Conservation (phyloP, 2,797 vertebrate genomes). For the Meriones psammophilus region DNA sequence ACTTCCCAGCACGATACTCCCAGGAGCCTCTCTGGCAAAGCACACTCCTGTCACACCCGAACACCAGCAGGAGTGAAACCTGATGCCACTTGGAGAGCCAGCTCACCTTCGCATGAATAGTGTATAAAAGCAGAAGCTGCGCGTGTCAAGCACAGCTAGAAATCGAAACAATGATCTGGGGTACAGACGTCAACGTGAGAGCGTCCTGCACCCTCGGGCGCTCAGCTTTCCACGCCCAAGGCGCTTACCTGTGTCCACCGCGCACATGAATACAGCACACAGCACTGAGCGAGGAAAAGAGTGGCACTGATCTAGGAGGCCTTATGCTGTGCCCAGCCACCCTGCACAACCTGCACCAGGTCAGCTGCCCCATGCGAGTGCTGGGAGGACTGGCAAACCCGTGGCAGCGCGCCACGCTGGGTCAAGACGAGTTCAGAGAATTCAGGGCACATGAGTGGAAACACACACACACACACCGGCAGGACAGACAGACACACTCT, state of each 20-base stretch:
- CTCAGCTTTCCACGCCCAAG: too few relatives aligned
- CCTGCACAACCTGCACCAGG: neutral
- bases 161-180: neutral
- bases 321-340: neutral
- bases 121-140: neutral
- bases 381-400: neutral
- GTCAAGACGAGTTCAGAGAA: too few relatives aligned
- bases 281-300: neutral
- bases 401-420: accelerated
- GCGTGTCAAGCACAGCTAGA: neutral
- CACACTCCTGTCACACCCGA: neutral
- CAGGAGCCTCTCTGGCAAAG: neutral
- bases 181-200: neutral
- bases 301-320: too few relatives aligned
- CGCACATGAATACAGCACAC: neutral
- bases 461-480: neutral
- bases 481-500: neutral
- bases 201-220: too few relatives aligned
- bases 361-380: neutral
- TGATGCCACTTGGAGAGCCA: neutral
- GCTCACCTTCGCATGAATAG: neutral
- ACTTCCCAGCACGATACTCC: too few relatives aligned
- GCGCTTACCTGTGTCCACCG: neutral
- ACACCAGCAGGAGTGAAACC: neutral
- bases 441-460: neutral